phyloP scores from a whole-genome alignment of 2,888 invertebrate species.

The Microplitis manilae region DNA sequence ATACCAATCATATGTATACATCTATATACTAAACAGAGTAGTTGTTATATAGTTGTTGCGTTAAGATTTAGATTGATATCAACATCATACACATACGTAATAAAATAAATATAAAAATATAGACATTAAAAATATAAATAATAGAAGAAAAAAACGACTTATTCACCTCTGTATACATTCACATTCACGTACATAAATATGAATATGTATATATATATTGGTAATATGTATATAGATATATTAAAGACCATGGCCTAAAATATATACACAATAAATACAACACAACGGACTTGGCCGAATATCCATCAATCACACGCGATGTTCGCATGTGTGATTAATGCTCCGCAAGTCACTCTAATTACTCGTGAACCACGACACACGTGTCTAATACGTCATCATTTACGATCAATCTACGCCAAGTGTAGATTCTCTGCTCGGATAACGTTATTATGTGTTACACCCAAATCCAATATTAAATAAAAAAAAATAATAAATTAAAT shows the following conservation, averaged over 20 bases:
- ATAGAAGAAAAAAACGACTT: not conserved
- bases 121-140: not conserved
- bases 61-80: not conserved
- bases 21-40: not conserved
- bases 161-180: not conserved
- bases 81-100: not conserved
- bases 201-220: not conserved
- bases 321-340: slow-evolving; percentile 32
- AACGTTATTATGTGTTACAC: not conserved
- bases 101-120: not conserved
- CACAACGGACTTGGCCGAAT: not conserved
- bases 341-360: slow-evolving; percentile 29
- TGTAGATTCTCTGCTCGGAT: not conserved
- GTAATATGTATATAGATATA: not conserved
- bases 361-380: slow-evolving; percentile 20
- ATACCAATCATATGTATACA: not conserved
- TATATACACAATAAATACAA: slow-evolving; percentile 8
- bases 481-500: not conserved
- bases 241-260: not conserved
- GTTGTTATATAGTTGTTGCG: not conserved
- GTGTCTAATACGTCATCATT: slow-evolving; percentile 3
- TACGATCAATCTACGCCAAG: slow-evolving; percentile 1
- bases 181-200: not conserved
- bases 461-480: slow-evolving; percentile 2
- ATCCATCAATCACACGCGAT: slow-evolving; percentile 30